These are phyloP conservation scores for Pollenia labialis DNA, from an alignment of 2,888 invertebrate genomes.

Conservation along the genomic window DNA sequence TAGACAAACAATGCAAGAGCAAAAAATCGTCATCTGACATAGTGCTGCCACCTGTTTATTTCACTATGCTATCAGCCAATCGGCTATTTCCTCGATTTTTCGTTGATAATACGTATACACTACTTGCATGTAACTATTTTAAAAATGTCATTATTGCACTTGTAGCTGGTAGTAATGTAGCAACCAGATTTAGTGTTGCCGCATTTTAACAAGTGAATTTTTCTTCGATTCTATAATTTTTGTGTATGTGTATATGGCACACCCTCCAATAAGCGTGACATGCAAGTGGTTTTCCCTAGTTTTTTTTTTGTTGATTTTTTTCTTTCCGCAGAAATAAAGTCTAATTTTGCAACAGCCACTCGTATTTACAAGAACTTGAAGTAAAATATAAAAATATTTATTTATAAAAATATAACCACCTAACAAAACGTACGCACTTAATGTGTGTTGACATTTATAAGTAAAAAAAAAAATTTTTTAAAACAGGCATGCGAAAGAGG, in stretches of 20 bases:
- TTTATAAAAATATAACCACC: constrained; percentile 35
- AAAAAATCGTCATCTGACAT: too few relatives aligned
- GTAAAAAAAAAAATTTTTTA: neutral
- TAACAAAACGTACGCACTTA: constrained; percentile 28
- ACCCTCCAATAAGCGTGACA: constrained; percentile 60
- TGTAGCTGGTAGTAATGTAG: constrained; percentile 22
- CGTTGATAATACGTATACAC: too few relatives aligned
- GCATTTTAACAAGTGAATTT: constrained; percentile 31
- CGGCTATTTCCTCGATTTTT: too few relatives aligned
- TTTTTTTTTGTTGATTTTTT: constrained; percentile 1
- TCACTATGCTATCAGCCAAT: too few relatives aligned
- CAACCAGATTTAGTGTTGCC: neutral
- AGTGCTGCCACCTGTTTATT: too few relatives aligned
- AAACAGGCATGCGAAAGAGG: neutral
- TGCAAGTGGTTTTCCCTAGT: constrained; percentile 53
- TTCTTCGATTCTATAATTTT: neutral
- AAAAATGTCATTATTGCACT: too few relatives aligned
- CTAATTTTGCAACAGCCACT: constrained; percentile 48
- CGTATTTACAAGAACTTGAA: too few relatives aligned
- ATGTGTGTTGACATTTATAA: constrained; percentile 15
- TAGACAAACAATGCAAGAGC: too few relatives aligned
- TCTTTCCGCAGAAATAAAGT: constrained; percentile 5
- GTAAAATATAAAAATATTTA: constrained; percentile 4
- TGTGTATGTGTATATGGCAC: constrained; percentile 39
- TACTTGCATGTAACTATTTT: too few relatives aligned